Percentiles rank a stretch among this genome's conserved stretches.
These are phyloP conservation scores for Spodoptera exigua DNA, from an alignment of 2,888 invertebrate species.

Conservation along the genomic window DNA sequence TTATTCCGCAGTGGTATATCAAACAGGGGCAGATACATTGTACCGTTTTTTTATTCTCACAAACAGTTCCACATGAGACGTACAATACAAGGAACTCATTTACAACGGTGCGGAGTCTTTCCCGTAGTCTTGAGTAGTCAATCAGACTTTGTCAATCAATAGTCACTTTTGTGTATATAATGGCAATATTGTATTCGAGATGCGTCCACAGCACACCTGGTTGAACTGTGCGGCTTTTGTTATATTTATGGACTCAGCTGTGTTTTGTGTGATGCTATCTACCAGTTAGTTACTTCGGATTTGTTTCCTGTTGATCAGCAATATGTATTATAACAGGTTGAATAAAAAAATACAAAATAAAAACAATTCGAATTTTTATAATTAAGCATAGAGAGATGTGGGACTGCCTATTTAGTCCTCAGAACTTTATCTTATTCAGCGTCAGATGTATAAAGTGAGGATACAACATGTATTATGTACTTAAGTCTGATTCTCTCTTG, in stretches of 20 bases:
- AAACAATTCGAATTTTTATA: no score
- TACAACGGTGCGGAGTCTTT: constrained; percentile 57
- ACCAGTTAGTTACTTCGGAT: neutral
- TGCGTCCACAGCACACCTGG: constrained; percentile 24
- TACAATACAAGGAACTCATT: constrained; percentile 62
- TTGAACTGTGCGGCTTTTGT: constrained; percentile 18
- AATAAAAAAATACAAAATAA: no score
- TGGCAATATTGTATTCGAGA: constrained; percentile 9
- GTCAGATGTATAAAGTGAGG: neutral
- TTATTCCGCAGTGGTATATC: constrained; percentile 74
- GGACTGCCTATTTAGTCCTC: no score
- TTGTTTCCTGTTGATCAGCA: neutral
- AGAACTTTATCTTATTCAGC: neutral
- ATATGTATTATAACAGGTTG: no score
- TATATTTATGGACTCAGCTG: constrained; percentile 15
- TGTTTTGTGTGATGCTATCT: constrained; percentile 12
- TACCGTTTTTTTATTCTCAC: constrained; percentile 75
- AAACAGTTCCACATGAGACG: constrained; percentile 74
- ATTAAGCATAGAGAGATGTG: no score
- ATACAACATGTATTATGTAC: neutral
- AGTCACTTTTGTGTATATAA: constrained; percentile 29
- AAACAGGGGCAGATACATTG: constrained; percentile 62
- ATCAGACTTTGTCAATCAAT: constrained; percentile 43
- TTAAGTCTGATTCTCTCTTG: neutral
- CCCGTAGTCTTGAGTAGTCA: constrained; percentile 44